Conservation (phyloP, 2,888 invertebrate genomes). For the Alsophila aescularia region DNA sequence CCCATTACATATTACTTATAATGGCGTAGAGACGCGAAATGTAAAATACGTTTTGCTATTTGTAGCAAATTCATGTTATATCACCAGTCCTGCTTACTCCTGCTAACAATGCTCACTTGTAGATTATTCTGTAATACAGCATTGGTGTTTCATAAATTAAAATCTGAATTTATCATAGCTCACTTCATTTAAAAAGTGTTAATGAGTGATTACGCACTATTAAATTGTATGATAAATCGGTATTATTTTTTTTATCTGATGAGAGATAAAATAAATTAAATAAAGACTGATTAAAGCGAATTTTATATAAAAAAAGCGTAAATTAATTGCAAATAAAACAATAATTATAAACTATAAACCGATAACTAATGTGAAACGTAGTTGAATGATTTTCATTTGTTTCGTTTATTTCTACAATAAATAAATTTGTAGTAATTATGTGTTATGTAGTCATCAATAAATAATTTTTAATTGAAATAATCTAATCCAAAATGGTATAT, state of each 20-base stretch:
- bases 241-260: constrained; percentile 17
- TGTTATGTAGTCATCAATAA: no score
- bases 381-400: background rate
- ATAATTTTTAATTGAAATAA: no score
- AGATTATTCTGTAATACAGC: no score
- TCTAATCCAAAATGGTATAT: no score
- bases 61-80: no score
- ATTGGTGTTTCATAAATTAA: background rate
- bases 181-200: constrained; percentile 9
- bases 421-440: background rate
- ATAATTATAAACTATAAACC: constrained; percentile 39
- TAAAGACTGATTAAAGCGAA: constrained; percentile 82
- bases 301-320: constrained; percentile 61
- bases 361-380: constrained; percentile 9
- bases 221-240: constrained; percentile 23
- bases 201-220: constrained; percentile 7
- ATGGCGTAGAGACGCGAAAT: no score
- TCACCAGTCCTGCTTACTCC: no score
- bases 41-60: no score
- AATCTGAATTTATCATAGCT: background rate
- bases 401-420: no score
- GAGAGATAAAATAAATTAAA: constrained; percentile 10
- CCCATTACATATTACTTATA: no score
- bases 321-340: constrained; percentile 47
- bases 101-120: no score